Conservation (phyloP, 2,888 invertebrate species). For the Epiperipatus broadwayi region DNA sequence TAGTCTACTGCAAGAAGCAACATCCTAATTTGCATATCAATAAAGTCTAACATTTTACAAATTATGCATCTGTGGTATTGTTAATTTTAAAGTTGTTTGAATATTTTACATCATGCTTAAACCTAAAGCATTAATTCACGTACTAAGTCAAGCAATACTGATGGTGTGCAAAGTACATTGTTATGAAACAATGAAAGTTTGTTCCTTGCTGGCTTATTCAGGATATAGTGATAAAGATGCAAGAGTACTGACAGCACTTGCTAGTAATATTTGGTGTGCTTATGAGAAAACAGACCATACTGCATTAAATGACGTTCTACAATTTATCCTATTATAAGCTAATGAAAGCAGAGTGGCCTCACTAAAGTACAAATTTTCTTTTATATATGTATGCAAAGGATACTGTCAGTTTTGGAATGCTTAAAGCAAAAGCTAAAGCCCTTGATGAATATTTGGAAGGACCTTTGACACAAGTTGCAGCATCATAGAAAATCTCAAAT, state of each 20-base stretch:
- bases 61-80: too few relatives aligned
- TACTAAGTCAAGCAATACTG: conserved; percentile 87
- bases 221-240: conserved; percentile 79
- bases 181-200: too few relatives aligned
- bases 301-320: conserved; percentile 63
- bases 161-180: conserved; percentile 84
- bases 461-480: conserved; percentile 68
- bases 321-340: conserved; percentile 71
- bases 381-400: conserved; percentile 78
- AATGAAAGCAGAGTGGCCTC: conserved; percentile 77
- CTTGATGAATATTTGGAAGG: conserved; percentile 70
- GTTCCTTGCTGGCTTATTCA: conserved; percentile 71
- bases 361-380: conserved; percentile 75
- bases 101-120: conserved; percentile 76
- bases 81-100: too few relatives aligned
- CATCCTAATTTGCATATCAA: too few relatives aligned
- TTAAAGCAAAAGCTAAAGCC: conserved; percentile 77
- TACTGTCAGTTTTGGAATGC: conserved; percentile 69
- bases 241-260: conserved; percentile 79
- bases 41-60: too few relatives aligned
- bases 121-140: conserved; percentile 80
- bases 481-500: too few relatives aligned
- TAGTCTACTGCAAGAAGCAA: too few relatives aligned
- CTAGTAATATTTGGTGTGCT: conserved; percentile 68
- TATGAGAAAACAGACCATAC: conserved; percentile 79